Evolutionary conservation across 2,888 invertebrate genomes (phyloP).

Genomic region (Orgyia antiqua): DNA sequence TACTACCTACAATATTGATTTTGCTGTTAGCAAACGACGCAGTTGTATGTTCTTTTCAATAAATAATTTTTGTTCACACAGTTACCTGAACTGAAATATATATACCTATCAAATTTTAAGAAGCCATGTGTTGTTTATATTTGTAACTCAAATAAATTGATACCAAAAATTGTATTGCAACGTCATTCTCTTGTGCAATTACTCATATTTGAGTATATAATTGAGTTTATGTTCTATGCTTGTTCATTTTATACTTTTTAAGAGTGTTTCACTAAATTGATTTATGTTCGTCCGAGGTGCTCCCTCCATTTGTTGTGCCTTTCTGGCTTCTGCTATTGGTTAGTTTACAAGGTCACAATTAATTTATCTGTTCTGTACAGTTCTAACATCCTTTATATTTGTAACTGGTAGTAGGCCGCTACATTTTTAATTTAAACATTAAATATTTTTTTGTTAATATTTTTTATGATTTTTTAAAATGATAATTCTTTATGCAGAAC

Average conservation of each 20-base stretch:
- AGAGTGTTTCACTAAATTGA: too few species aligned
- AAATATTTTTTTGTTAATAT: too few species aligned
- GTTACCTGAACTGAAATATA: too few species aligned
- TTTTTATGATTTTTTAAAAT: too few species aligned
- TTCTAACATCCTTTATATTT: constrained; percentile 9
- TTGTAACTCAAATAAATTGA: constrained; percentile 4
- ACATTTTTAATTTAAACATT: too few species aligned
- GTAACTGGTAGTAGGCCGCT: constrained; percentile 7
- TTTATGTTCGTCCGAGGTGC: not conserved
- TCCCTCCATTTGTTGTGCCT: constrained; percentile 1
- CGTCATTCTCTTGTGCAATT: constrained; percentile 30
- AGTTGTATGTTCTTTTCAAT: not conserved
- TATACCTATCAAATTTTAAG: too few species aligned
- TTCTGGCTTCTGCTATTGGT: constrained; percentile 6
- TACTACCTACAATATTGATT: constrained; percentile 48
- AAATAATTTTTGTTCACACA: not conserved
- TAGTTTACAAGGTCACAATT: constrained; percentile 23
- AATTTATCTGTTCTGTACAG: constrained; percentile 13
- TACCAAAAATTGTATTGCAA: constrained; percentile 12
- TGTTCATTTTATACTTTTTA: too few species aligned
- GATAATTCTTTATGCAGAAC: too few species aligned
- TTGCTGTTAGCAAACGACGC: constrained; percentile 17
- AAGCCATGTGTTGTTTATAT: constrained; percentile 38
- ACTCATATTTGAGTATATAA: too few species aligned
- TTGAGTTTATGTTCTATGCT: too few species aligned